phyloP scores from a whole-genome alignment of 2,888 invertebrate genomes.

The Pilophorus perplexus region DNA sequence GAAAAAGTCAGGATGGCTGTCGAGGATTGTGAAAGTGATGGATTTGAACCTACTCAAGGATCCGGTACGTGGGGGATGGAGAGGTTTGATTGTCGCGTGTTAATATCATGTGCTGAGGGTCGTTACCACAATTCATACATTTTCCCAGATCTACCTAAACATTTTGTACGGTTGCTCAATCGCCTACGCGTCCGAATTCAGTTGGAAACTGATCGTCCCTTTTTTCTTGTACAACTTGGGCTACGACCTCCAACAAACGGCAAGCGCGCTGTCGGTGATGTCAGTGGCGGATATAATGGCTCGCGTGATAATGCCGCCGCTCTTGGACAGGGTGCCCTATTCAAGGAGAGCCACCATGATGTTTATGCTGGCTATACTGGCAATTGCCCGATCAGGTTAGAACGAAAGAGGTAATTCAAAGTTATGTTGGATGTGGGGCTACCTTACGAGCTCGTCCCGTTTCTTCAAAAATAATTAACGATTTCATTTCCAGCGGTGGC shows the following conservation, averaged over 20 bases:
- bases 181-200: slow-evolving; percentile 66
- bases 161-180: slow-evolving; percentile 66
- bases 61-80: slow-evolving; percentile 50
- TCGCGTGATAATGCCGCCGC: slow-evolving; percentile 63
- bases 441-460: too few species aligned
- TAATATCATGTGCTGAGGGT: too few species aligned
- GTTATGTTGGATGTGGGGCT: too few species aligned
- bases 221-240: slow-evolving; percentile 58
- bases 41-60: slow-evolving; percentile 64
- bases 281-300: slow-evolving; percentile 66
- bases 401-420: too few species aligned
- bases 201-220: slow-evolving; percentile 69
- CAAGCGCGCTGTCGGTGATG: slow-evolving; percentile 68
- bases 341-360: slow-evolving; percentile 64
- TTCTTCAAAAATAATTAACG: neutral
- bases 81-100: neutral
- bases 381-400: slow-evolving; percentile 61
- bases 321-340: slow-evolving; percentile 62
- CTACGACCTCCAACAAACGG: slow-evolving; percentile 58
- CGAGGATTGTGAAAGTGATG: slow-evolving; percentile 53
- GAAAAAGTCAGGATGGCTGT: slow-evolving; percentile 28
- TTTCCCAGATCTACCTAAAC: slow-evolving; percentile 57
- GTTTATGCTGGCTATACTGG: slow-evolving; percentile 60
- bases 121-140: too few species aligned
- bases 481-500: slow-evolving; percentile 61